Evolutionary conservation across 2,113 vertebrate species (phyloP).

Genomic region (Cinclus mexicanus): DNA sequence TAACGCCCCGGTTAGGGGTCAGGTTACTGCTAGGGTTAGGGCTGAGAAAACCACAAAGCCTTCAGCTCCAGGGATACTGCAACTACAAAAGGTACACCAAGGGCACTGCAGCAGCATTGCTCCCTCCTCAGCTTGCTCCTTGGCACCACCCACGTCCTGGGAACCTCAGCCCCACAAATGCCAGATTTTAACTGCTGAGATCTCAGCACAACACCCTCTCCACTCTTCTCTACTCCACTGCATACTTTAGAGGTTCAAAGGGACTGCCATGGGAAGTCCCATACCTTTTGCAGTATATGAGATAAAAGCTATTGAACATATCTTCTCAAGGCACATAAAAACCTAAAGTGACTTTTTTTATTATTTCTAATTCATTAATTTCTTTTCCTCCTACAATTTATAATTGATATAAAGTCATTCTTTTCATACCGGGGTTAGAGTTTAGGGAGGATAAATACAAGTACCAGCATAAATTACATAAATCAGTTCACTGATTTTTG

Average conservation of each 20-base stretch:
- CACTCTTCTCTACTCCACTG: neutral
- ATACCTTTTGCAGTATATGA: neutral
- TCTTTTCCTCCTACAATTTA: neutral
- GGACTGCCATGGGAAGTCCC: neutral
- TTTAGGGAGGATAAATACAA: neutral
- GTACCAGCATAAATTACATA: neutral
- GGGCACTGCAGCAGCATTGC: no score
- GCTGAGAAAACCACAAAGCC: neutral
- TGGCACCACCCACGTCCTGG: neutral
- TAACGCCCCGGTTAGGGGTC: neutral
- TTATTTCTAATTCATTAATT: neutral
- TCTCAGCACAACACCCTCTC: neutral
- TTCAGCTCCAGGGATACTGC: neutral
- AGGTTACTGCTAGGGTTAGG: fast-evolving
- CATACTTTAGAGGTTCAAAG: neutral
- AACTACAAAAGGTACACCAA: no score
- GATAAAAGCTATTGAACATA: neutral
- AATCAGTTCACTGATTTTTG: neutral
- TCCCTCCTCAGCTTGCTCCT: neutral
- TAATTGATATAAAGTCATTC: neutral
- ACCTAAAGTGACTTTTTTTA: neutral
- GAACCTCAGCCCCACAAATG: neutral
- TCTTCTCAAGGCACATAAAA: neutral
- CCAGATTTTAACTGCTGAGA: neutral
- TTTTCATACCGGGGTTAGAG: neutral